Evolutionary conservation across 1,140 invertebrate species (phyloP), one percentile per base, ranked within the genome.

Genomic region (Arion vulgaris): DNA sequence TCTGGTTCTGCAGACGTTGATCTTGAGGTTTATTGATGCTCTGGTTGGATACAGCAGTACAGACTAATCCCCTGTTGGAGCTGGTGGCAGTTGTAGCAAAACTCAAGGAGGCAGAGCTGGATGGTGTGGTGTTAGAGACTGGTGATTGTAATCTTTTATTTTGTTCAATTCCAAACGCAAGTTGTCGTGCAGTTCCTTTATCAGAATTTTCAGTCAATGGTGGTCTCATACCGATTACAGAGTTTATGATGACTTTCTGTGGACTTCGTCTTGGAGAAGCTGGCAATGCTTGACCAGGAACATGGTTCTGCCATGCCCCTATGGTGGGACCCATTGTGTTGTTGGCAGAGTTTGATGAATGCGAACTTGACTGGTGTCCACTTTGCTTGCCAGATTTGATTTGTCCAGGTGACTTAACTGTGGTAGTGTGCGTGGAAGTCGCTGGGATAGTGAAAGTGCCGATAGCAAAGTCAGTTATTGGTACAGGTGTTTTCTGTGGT

Each of bases 161-260:
- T 23, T 38, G 49, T 0, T 85, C 82, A 9, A 32, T 28, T 97
- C 96, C 1, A n/a, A 74, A 79, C 13, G 79, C 73, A 19, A 84
- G 76, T 72, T 84, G 85, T 53, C 85, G 83, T 38, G 82, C 57
- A 0, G 69, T 66, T 17, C 26, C 57, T 53, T 86, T 86, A 23
- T 85, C 84, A 23, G 66, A n/a, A 39, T 66, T 77, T 15, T 69
- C 53, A 38, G 49, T 1, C 32, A 57, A 4, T 0, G 38, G 32
- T 49, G 79, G n/a, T 23, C 78, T 75, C 1, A 34, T 39, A 17
- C 75, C 71, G 36, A 45, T 41, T 17, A 62, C 51, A 49, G 96
- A 96, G 28, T 96, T 96, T 87, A 96, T 95, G 0, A 96, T 96
- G 93, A 73, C 45, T 78, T 86, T 86, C 81, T 84, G 85, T n/a